Base-by-base conservation (phyloP, 2,888 invertebrate genomes). In the Zele albiditarsus region DNA sequence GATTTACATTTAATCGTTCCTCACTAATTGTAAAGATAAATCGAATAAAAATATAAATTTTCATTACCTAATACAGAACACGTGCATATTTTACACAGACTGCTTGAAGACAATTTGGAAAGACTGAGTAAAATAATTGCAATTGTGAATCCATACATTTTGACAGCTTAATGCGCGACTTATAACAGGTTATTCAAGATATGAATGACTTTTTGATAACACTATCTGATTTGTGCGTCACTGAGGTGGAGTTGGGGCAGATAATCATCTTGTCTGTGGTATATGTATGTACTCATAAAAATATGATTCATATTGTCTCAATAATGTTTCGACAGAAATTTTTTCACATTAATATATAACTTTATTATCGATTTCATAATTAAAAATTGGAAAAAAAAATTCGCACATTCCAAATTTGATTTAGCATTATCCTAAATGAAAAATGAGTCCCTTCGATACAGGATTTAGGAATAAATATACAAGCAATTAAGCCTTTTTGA, bases 401-500 rank as follows among this genome's bases (percentile, higher is more conserved):
- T 49, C 71, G 66, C 71, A 57, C 76, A 77, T 78, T 63, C 28
- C 73, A 25, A 25, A 49, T 71, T 25, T 28, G 23, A 58, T 38
- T 20, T 38, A 38, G 20, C 12, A 20, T 4, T 12, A 65, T 38
- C 23, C 12, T 23, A 31, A 65, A 42, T 38, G 12, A 8, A 6
- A 8, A 38, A 5, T 2, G 38, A 12, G 38, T 8, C 38, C 0
- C 8, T 4, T 38, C 12, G 3, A 28, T 10, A 16, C 25, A 20
- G 28, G 31, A 63, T 57, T 67, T 23, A 57, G 63, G 62, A 69
- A 49, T 23, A 38, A 68, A 60, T 49, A 46, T n/a, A 60, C 66
- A 49, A 46, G 23, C 14, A 57, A 71, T 84, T 77, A 89, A 53
- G 82, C 80, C 75, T 85, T 87, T 74, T 87, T 89, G 68, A 90